Conservation (phyloP, 2,888 invertebrate species). For the Megamerina dolium region DNA sequence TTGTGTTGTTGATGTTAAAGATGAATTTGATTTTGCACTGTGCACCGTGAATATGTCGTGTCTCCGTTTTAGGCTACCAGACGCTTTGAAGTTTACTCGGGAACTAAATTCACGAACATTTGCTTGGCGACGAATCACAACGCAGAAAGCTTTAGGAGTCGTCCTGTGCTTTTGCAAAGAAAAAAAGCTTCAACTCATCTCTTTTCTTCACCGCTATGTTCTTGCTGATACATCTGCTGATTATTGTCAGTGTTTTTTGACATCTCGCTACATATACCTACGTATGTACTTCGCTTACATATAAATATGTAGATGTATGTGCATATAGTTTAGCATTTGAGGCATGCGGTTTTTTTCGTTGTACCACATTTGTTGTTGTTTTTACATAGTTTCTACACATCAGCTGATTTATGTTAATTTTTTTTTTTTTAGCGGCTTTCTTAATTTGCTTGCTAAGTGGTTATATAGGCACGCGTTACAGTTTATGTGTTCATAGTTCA, state of each 20-base stretch:
- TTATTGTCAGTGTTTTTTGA: slow-evolving; percentile 33
- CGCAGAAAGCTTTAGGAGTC: slow-evolving; percentile 8
- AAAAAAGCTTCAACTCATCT: background rate
- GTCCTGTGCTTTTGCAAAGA: slow-evolving; percentile 5
- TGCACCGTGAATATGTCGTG: background rate
- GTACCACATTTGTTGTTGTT: slow-evolving; percentile 9
- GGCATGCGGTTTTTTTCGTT: background rate
- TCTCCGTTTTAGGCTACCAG: slow-evolving; percentile 25
- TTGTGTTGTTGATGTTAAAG: no score
- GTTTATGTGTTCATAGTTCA: no score
- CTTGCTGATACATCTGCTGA: slow-evolving; percentile 20
- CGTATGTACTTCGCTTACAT: no score
- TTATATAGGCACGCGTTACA: no score
- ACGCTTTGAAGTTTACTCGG: slow-evolving; percentile 33
- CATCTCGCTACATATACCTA: no score
- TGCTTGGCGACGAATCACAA: background rate
- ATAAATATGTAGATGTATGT: no score
- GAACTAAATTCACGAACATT: slow-evolving; percentile 25
- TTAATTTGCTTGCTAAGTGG: background rate
- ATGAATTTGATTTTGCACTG: no score
- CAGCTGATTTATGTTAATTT: slow-evolving; percentile 38
- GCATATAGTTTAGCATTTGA: no score
- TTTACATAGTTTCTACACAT: slow-evolving; percentile 15
- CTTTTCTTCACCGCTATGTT: slow-evolving; percentile 1
- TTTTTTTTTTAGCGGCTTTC: slow-evolving; percentile 16